Evolutionary conservation across 2,797 vertebrate species (phyloP).

Genomic region (Carduelis carduelis): DNA sequence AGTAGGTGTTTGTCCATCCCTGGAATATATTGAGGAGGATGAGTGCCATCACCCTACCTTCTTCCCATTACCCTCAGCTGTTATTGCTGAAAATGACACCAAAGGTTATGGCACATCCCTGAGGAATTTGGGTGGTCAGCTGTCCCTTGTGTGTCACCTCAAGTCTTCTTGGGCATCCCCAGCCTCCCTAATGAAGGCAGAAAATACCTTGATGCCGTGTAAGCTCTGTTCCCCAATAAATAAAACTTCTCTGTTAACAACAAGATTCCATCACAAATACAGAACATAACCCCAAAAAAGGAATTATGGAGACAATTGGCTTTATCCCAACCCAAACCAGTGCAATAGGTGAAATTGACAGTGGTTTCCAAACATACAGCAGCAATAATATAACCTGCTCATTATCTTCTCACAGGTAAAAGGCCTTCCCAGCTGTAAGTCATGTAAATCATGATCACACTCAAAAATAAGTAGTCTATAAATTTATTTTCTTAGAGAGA

Average conservation of each 20-base stretch:
- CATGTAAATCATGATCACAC: background rate
- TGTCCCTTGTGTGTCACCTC: background rate
- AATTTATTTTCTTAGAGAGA: background rate
- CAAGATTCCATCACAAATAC: background rate
- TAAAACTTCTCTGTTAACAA: background rate
- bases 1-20: background rate
- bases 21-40: background rate
- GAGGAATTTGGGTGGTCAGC: background rate
- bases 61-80: background rate
- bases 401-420: background rate
- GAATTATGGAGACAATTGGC: accelerated
- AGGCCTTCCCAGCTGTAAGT: accelerated
- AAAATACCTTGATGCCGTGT: background rate
- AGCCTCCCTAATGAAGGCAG: accelerated
- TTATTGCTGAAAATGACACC: background rate
- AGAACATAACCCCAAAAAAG: background rate
- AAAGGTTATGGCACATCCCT: background rate
- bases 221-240: background rate
- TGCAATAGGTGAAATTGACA: background rate
- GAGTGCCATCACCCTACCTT: accelerated
- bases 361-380: background rate
- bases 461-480: background rate
- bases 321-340: background rate
- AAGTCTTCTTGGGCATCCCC: accelerated
- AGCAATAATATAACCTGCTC: background rate